phyloP scores from a whole-genome alignment of 2,113 vertebrate genomes.

The Pseudopodoces humilis region DNA sequence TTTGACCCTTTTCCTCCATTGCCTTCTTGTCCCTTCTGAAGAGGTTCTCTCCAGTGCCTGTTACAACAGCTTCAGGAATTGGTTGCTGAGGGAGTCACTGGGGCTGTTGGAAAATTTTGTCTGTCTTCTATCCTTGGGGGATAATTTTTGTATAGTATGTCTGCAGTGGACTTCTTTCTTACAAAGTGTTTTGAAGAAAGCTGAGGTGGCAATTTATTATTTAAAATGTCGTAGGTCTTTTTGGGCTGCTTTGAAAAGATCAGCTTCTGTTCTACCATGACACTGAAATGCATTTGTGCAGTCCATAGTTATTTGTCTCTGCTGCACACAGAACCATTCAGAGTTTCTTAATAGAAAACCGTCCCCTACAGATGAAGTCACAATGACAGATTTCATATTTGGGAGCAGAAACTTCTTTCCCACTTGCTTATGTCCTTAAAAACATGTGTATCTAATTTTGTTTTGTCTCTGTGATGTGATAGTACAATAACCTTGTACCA shows the following conservation, averaged over 20 bases:
- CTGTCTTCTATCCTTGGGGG: not conserved
- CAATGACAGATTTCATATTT: slow-evolving; percentile 8
- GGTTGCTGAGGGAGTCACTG: not conserved
- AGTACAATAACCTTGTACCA: not conserved
- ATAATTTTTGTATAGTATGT: not conserved
- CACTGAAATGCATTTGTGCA: not conserved
- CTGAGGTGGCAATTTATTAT: not conserved
- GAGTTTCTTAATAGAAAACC: not conserved
- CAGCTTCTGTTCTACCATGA: not conserved
- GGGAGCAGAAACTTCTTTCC: not conserved
- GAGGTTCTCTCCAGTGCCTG: not conserved
- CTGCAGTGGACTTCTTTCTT: not conserved
- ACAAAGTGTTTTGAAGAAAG: not conserved
- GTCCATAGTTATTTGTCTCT: not conserved
- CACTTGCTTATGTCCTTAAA: not conserved
- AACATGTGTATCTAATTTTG: slow-evolving; percentile 3
- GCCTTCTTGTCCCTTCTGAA: not conserved
- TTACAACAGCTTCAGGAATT: not conserved
- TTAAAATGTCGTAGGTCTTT: not conserved
- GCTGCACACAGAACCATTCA: not conserved
- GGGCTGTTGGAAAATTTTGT: not conserved
- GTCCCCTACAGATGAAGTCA: not conserved
- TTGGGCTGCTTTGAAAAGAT: not conserved
- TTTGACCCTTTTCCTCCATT: not conserved
- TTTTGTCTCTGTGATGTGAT: not conserved